phyloP scores from a whole-genome alignment of 2,113 vertebrate genomes.

The Merops nubicus region DNA sequence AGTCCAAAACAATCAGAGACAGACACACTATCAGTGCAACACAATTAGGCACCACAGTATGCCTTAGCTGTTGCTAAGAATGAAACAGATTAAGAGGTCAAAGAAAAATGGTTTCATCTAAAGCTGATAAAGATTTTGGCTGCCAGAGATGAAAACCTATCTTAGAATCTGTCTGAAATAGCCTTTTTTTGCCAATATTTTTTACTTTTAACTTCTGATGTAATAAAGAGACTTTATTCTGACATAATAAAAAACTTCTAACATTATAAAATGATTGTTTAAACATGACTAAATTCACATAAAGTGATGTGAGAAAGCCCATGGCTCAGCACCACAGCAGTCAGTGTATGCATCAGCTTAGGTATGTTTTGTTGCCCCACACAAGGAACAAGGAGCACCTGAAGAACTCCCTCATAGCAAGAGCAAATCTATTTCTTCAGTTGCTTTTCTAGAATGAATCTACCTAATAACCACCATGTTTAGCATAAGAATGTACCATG shows the following conservation, averaged over 20 bases:
- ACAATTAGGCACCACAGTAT: neutral
- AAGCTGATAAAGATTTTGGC: neutral
- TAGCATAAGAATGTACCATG: neutral
- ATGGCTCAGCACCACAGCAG: fast-evolving
- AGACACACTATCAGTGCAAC: neutral
- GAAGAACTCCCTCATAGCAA: neutral
- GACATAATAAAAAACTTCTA: neutral
- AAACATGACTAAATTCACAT: neutral
- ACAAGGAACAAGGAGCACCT: neutral
- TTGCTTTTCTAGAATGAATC: neutral
- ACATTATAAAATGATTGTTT: neutral
- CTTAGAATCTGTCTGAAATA: neutral
- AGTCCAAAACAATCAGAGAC: neutral
- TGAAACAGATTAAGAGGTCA: neutral
- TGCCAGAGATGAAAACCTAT: neutral
- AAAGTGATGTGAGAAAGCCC: neutral
- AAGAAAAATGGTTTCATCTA: neutral
- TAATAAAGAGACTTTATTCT: neutral
- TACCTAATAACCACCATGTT: neutral
- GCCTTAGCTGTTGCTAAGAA: neutral
- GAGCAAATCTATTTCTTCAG: neutral
- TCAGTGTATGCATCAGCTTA: neutral
- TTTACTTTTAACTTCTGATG: neutral
- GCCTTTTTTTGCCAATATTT: neutral
- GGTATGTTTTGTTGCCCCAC: neutral